Conservation (phyloP, 2,113 vertebrate genomes). For the Suricata suricatta region DNA sequence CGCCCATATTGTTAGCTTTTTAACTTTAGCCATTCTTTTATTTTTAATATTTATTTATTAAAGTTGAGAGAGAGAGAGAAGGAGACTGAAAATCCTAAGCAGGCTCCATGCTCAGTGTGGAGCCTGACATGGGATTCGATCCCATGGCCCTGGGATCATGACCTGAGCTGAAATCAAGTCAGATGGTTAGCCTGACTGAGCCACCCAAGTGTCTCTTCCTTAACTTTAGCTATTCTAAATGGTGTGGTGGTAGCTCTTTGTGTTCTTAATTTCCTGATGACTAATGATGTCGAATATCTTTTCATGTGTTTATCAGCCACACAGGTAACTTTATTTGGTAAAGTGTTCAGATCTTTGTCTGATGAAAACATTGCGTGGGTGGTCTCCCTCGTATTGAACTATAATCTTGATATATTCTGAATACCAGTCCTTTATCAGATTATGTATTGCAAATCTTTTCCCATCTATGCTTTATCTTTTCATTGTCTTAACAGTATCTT, state of each 20-base stretch:
- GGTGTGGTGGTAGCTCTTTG: not conserved
- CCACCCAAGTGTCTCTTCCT: too few species aligned
- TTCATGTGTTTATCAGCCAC: not conserved
- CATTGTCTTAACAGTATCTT: slow-evolving; percentile 38
- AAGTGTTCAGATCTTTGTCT: not conserved
- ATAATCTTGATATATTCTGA: not conserved
- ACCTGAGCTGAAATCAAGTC: too few species aligned
- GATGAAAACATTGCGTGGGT: not conserved
- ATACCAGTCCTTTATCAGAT: not conserved
- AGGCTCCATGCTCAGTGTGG: too few species aligned
- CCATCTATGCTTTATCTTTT: not conserved
- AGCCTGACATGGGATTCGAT: too few species aligned
- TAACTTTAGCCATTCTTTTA: not conserved
- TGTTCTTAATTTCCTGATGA: not conserved
- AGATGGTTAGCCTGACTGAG: too few species aligned
- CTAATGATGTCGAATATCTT: not conserved
- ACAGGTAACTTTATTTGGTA: not conserved
- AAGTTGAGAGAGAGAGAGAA: too few species aligned
- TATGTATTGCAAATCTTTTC: not conserved
- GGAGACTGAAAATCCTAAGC: too few species aligned
- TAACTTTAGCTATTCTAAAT: not conserved
- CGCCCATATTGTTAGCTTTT: not conserved
- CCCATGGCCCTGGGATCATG: too few species aligned
- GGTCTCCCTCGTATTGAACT: not conserved
- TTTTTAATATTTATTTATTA: too few species aligned